phyloP scores from a whole-genome alignment of 2,797 vertebrate genomes.

The Alfaro cultratus region DNA sequence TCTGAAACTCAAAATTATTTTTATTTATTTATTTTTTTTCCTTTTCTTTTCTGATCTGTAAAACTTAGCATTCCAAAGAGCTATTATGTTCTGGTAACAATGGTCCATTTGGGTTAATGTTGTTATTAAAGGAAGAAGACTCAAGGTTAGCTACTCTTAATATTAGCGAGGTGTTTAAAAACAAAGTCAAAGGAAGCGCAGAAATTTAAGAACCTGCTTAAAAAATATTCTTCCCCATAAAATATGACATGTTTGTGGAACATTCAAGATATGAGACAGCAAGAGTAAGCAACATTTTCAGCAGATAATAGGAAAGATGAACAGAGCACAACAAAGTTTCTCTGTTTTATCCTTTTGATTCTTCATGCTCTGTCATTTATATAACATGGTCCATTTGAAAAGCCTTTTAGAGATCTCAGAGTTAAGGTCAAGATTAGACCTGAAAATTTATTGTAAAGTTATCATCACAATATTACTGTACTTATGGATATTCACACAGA shows the following conservation, averaged over 20 bases:
- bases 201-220: not conserved
- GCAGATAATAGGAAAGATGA: not conserved
- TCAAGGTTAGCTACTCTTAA: not conserved
- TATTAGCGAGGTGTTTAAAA: not conserved
- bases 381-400: not conserved
- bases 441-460: too few relatives aligned
- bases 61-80: not conserved
- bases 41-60: too few relatives aligned
- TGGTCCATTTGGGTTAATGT: not conserved
- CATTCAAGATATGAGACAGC: not conserved
- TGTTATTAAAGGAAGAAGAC: not conserved
- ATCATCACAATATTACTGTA: not conserved
- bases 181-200: not conserved
- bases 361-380: not conserved
- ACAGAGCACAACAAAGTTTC: not conserved
- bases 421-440: not conserved
- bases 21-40: too few relatives aligned
- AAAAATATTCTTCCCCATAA: not conserved
- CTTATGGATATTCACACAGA: not conserved
- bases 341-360: not conserved
- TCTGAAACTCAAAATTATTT: not conserved
- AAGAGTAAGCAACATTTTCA: not conserved
- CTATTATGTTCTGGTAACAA: not conserved
- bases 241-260: not conserved
- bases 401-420: not conserved